Evolutionary conservation across 2,797 vertebrate genomes (phyloP), one percentile per base, ranked within the genome.

Genomic region (Typhlichthys eigenmanni): DNA sequence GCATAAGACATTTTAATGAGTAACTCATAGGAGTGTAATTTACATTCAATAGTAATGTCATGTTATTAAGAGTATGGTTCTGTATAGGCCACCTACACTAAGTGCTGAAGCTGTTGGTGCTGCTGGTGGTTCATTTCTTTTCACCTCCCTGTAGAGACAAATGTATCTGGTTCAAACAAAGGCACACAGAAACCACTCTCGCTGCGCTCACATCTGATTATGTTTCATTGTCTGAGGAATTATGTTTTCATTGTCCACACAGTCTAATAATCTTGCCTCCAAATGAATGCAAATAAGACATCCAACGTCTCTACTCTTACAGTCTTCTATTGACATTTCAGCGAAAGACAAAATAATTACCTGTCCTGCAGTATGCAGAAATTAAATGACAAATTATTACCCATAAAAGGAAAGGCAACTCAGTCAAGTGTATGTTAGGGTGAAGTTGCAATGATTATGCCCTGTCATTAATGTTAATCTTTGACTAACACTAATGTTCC

Each of bases 11-110:
- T 77, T 75, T 68, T 76, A 82, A 83, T 80, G 75, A 80, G 77
- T 19, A 47, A 61, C 76, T 78, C 69, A 68, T 76, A 55, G 78
- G 69, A 76, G 64, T 64, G 58, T 73, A 71, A 86, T 89, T 88
- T 85, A 82, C 79, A 83, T 87, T 73, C 65, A 62, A 75, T 83
- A 80, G 83, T 76, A 62, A 75, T 81, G 74, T 85, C 60, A 71
- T 58, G 64, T 63, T 71, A 62, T 74, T 66, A 58, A 64, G 61
- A 69, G 64, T 67, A 71, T 72, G 64, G 55, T 61, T 29, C 53
- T 49, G 60, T 29, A 24, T 63, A 64, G 34, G 50, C 71, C 73
- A 80, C 73, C 66, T 81, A 65, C 73, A 68, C 73, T 64, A 65
- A 70, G 71, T 72, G 64, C 43, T 61, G 61, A 34, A 17, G 63